Percentiles rank a stretch among this genome's conserved stretches.
Evolutionary conservation across 2,888 invertebrate species (phyloP).

Genomic region (Cerastis leucographa): DNA sequence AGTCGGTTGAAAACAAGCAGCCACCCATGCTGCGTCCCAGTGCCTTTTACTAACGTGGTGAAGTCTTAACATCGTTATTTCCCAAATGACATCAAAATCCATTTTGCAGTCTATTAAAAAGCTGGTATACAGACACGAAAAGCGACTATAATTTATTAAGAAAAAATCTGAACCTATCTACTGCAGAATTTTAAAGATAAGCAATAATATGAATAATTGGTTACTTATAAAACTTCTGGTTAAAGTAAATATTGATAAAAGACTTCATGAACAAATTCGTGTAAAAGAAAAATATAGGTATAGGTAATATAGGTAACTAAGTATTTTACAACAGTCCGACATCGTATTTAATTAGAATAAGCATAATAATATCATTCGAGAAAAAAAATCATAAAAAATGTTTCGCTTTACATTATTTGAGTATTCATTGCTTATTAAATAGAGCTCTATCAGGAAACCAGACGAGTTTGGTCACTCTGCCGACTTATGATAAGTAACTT

Average conservation of each 20-base stretch:
- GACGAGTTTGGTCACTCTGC: constrained; percentile 32
- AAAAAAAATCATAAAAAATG: background rate
- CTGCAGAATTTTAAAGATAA: background rate
- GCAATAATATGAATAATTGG: background rate
- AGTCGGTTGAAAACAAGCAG: background rate
- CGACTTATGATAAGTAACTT: constrained; percentile 12
- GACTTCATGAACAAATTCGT: background rate
- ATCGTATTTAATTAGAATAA: constrained; percentile 3
- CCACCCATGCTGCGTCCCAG: background rate
- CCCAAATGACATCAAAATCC: background rate
- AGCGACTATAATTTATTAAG: background rate
- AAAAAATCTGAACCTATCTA: too few relatives aligned
- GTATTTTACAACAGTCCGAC: background rate
- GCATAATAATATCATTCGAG: background rate
- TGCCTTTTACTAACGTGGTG: background rate
- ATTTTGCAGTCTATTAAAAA: background rate
- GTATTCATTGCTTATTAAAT: constrained; percentile 16
- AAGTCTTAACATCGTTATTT: background rate
- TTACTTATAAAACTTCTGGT: background rate
- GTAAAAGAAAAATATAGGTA: background rate
- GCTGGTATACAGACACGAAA: too few relatives aligned
- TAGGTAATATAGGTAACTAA: background rate
- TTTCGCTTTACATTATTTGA: constrained; percentile 21
- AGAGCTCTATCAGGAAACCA: constrained; percentile 47
- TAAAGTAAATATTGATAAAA: background rate